Evolutionary conservation across 2,888 invertebrate species (phyloP).

Genomic region (Biston betularia): DNA sequence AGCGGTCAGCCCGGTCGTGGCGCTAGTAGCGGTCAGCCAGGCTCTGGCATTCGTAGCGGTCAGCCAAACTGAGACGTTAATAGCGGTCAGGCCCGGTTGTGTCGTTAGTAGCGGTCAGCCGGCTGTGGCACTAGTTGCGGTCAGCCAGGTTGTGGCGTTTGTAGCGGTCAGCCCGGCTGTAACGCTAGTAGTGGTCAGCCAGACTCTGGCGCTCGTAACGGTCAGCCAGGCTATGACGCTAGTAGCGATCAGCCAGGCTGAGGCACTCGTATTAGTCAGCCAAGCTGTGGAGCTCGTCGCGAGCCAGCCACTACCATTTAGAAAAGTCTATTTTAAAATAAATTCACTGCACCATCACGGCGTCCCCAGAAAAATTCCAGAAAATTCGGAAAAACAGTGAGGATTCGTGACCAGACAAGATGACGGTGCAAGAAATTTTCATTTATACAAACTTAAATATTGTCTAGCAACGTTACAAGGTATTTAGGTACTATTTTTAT

Average conservation of each 20-base stretch:
- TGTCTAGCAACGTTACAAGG: conserved; percentile 80
- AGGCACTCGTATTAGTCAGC: too few species aligned
- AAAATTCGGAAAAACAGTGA: conserved; percentile 42
- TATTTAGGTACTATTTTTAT: conserved; percentile 71
- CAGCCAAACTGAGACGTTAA: too few species aligned
- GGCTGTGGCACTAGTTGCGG: too few species aligned
- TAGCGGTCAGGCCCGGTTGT: too few species aligned
- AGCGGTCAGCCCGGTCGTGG: conserved; percentile 18
- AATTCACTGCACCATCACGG: conserved; percentile 45
- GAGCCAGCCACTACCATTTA: conserved; percentile 37
- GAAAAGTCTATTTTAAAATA: conserved; percentile 47
- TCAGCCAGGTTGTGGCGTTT: conserved; percentile 26
- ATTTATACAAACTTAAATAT: conserved; percentile 72
- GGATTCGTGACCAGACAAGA: conserved; percentile 53
- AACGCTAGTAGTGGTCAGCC: too few species aligned
- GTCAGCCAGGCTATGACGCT: too few species aligned
- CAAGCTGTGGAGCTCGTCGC: conserved; percentile 29
- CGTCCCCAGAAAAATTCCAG: conserved; percentile 41
- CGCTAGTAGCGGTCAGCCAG: too few species aligned
- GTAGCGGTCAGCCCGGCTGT: conserved; percentile 21
- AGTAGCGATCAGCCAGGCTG: too few species aligned
- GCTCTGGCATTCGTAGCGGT: too few species aligned
- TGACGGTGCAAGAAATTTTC: conserved; percentile 73
- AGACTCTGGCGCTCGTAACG: too few species aligned
- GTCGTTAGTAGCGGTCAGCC: too few species aligned